phyloP scores from a whole-genome alignment of 2,113 vertebrate genomes.

The Apteryx mantelli region DNA sequence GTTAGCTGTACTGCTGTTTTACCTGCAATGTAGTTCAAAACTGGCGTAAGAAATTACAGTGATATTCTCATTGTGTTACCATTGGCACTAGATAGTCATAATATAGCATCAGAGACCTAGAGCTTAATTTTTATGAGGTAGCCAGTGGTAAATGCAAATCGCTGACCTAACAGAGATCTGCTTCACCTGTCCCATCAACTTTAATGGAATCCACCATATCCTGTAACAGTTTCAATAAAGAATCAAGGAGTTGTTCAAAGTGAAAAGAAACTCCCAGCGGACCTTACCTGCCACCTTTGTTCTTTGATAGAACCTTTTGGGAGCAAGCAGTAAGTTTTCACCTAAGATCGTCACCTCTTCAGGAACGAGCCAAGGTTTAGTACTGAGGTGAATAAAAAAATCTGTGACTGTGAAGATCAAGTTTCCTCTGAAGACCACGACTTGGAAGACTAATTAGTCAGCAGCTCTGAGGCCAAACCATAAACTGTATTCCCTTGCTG shows the following conservation, averaged over 20 bases:
- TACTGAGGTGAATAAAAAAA: background rate
- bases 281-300: background rate
- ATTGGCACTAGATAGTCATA: background rate
- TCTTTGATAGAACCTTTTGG: background rate
- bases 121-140: background rate
- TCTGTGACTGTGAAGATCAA: background rate
- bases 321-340: background rate
- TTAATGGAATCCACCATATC: background rate
- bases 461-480: background rate
- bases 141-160: background rate
- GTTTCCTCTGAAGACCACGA: background rate
- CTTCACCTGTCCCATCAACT: background rate
- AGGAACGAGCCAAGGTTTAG: background rate
- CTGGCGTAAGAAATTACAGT: background rate
- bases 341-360: background rate
- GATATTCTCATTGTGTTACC: background rate
- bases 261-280: background rate
- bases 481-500: conserved; percentile 26
- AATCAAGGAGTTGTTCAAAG: background rate
- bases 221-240: background rate
- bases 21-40: background rate
- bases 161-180: background rate
- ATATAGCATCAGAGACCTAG: background rate
- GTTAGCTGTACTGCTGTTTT: background rate
- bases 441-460: conserved; percentile 17